Percentiles rank a stretch among this genome's conserved stretches.
Conservation (phyloP, 2,113 vertebrate species). For the Barnardius zonarius region DNA sequence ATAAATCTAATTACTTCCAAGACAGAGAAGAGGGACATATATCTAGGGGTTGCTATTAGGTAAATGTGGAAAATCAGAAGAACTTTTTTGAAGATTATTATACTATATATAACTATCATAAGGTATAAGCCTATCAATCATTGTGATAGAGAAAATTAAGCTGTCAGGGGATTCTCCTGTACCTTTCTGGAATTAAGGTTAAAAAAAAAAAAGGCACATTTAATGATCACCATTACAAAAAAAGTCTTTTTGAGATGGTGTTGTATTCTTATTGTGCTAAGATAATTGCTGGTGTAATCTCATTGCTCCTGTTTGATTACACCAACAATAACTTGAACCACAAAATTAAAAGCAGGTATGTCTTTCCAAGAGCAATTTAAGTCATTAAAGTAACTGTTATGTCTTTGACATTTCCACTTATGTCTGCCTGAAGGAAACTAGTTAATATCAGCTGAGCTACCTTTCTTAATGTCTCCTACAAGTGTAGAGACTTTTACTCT, state of each 20-base stretch:
- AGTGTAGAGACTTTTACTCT: background rate
- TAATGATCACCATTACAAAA: background rate
- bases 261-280: background rate
- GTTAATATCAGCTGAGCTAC: background rate
- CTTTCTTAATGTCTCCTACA: background rate
- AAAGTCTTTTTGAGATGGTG: background rate
- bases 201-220: background rate
- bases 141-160: background rate
- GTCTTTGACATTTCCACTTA: background rate
- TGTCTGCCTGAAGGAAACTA: background rate
- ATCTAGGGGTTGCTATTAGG: background rate
- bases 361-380: conserved; percentile 12
- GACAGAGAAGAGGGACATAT: background rate
- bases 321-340: background rate
- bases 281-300: background rate
- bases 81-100: background rate
- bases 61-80: background rate
- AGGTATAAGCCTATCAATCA: background rate
- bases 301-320: background rate
- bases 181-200: background rate
- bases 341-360: background rate
- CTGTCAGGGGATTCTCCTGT: background rate
- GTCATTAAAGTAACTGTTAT: background rate
- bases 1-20: background rate
- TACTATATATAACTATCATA: background rate